Evolutionary conservation across 2,888 invertebrate genomes (phyloP).

Genomic region (Andrena trimmerana): DNA sequence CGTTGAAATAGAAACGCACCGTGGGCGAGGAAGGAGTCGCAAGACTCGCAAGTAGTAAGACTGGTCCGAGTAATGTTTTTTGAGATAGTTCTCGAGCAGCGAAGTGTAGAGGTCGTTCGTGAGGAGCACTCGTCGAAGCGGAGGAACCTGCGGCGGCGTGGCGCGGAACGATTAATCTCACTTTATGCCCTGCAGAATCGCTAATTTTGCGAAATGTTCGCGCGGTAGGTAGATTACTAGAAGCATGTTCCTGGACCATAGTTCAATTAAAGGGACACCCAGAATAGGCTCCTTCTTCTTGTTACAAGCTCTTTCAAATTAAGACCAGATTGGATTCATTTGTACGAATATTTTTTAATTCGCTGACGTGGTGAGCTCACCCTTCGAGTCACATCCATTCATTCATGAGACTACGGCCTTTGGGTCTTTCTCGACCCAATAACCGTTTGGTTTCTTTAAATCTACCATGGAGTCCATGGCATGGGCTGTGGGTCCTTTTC

Average conservation of each 20-base stretch:
- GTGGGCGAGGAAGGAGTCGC: conserved; percentile 21
- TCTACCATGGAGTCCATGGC: too few species aligned
- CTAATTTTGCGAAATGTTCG: conserved; percentile 34
- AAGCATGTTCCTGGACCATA: conserved; percentile 13
- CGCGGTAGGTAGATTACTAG: conserved; percentile 4
- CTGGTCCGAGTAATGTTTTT: conserved; percentile 42
- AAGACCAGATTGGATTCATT: too few species aligned
- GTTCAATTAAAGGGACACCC: conserved; percentile 28
- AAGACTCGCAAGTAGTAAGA: conserved; percentile 45
- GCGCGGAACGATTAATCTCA: conserved; percentile 39
- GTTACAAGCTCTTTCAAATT: neutral
- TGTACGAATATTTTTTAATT: too few species aligned
- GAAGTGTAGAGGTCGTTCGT: conserved; percentile 34
- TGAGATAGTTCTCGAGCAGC: conserved; percentile 42
- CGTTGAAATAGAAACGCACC: neutral
- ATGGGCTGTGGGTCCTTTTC: too few species aligned
- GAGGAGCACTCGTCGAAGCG: conserved; percentile 6
- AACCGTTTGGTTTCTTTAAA: too few species aligned
- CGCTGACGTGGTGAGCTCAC: too few species aligned
- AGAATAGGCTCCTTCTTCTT: neutral
- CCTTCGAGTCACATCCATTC: too few species aligned
- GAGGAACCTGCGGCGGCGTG: conserved; percentile 6
- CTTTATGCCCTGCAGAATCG: conserved; percentile 14
- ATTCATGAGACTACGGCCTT: too few species aligned
- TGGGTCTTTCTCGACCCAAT: too few species aligned